Base-by-base conservation (phyloP, 2,888 invertebrate genomes). In the Drosophila koepferae region DNA sequence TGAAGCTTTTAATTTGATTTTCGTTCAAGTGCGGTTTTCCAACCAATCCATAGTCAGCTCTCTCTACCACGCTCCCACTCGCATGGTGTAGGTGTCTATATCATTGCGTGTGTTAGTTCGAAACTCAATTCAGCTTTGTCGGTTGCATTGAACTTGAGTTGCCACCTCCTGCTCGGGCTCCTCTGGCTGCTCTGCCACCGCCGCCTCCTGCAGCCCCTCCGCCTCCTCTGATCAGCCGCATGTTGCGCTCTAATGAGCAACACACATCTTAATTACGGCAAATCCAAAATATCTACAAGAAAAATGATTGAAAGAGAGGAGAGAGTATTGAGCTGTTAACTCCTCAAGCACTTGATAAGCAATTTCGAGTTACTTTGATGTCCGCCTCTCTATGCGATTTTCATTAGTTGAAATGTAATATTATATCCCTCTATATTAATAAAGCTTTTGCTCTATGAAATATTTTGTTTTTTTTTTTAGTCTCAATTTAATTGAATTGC, bases 1-100 rank as follows among this genome's bases (percentile, higher is more conserved):
- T 89, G 80, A 85, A 89, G 88, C 90, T 88, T 89, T 89, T 89
- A 88, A 89, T 89, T 89, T 89, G 88, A 89, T 90, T 89, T 90
- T 90, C 88, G 88, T 87, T 89, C 91, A 85, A 90, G 91, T 90
- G 90, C 85, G 86, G 91, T 90, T 90, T 90, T 71, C 56, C 55
- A 60, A 49, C 60, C 64, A 58, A n/a, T 43, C 53, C 62, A 56
- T 40, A 48, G 23, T 63, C 49, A 34, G 31, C 31, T 10, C 28
- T 34, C 38, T 36, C 23, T 1, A 14, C 8, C 46, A 12, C 20
- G 3, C 23, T 23, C 7, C 2, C 44, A 12, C 40, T n/a, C n/a
- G n/a, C n/a, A 41, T 12, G 48, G 40, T 63, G 46, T 59, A 31
- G 55, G 31, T 46, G 34, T 28, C 23, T 53, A 49, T 43, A 20